Evolutionary conservation across 2,113 vertebrate genomes (phyloP).

Genomic region (Rissa tridactyla): DNA sequence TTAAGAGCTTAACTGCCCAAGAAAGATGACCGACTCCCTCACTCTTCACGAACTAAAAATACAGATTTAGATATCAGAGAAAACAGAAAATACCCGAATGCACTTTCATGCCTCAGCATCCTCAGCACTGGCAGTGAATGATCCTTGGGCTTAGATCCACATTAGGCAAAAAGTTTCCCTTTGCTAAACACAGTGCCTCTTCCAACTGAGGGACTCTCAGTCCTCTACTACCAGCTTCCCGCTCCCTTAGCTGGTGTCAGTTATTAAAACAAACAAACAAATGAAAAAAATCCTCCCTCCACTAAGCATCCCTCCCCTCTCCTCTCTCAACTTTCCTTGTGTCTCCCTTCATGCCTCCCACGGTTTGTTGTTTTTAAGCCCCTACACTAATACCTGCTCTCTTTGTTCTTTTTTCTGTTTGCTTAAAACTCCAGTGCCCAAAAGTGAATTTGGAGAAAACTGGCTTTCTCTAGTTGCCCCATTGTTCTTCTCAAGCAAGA

Average conservation of each 20-base stretch:
- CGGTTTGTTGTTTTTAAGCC: neutral
- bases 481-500: slow-evolving; percentile 64
- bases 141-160: neutral
- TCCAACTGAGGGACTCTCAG: neutral
- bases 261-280: neutral
- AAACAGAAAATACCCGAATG: neutral
- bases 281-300: neutral
- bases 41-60: neutral
- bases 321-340: neutral
- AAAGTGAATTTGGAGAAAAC: slow-evolving; percentile 55
- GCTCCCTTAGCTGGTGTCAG: neutral
- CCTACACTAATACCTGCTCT: neutral
- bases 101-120: neutral
- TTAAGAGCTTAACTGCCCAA: neutral
- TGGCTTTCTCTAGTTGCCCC: slow-evolving; percentile 55
- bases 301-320: neutral
- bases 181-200: neutral
- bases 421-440: neutral
- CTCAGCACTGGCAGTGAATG: neutral
- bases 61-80: neutral
- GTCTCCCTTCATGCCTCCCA: neutral
- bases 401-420: neutral
- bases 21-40: neutral
- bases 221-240: neutral
- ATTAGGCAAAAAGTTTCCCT: neutral